Conservation (phyloP, 2,113 vertebrate species). For the Paralichthys olivaceus region DNA sequence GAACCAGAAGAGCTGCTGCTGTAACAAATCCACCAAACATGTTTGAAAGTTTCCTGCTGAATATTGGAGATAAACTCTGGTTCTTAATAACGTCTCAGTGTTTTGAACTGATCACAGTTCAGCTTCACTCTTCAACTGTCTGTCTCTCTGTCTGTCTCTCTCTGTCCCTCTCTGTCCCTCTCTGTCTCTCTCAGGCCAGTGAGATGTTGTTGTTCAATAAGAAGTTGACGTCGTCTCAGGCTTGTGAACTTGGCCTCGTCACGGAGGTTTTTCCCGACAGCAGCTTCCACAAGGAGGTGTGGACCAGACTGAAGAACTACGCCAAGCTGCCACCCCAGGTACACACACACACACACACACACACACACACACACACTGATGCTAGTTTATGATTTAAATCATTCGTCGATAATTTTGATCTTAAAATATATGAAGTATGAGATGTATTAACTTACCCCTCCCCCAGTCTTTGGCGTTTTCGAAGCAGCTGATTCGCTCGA, state of each 20-base stretch:
- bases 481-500: constrained; percentile 87
- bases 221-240: constrained; percentile 90
- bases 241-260: constrained; percentile 87
- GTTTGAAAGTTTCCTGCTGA: too few species aligned
- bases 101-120: too few species aligned
- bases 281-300: constrained; percentile 91
- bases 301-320: constrained; percentile 86
- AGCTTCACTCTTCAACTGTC: too few species aligned
- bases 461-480: constrained; percentile 87
- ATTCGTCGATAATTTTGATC: too few species aligned
- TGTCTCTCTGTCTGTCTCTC: too few species aligned
- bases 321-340: constrained; percentile 88
- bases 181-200: constrained; percentile 79
- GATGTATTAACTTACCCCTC: neutral
- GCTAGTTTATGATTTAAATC: too few species aligned
- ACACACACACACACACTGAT: neutral
- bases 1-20: too few species aligned
- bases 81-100: too few species aligned
- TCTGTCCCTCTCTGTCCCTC: neutral
- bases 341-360: constrained; percentile 47
- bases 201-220: constrained; percentile 94
- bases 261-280: constrained; percentile 91
- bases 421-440: too few species aligned
- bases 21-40: too few species aligned
- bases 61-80: too few species aligned